These are phyloP conservation scores for Tribolium freemani DNA, from an alignment of 2,888 invertebrate species.

Conservation along the genomic window DNA sequence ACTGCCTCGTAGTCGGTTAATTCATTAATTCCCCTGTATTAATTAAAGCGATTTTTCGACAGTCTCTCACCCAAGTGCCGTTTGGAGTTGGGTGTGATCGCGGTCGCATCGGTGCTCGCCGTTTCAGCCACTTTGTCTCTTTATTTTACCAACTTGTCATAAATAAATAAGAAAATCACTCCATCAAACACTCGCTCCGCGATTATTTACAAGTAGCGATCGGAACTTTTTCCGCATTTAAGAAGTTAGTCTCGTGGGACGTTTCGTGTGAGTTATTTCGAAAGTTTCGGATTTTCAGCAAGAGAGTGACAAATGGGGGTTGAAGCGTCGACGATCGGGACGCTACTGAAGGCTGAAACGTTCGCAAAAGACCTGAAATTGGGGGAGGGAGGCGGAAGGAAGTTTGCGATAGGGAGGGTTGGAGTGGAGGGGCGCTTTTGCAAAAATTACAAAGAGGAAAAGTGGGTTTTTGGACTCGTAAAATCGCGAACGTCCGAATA, in stretches of 20 bases:
- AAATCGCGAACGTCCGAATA: too few relatives aligned
- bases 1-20: background rate
- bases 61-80: constrained; percentile 63
- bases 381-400: background rate
- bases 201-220: background rate
- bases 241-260: background rate
- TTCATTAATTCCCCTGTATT: background rate
- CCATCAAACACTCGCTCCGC: background rate
- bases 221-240: background rate
- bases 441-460: background rate
- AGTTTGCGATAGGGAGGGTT: background rate
- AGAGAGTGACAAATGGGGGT: background rate
- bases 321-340: background rate
- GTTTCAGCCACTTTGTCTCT: constrained; percentile 60
- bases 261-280: background rate
- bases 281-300: background rate
- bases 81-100: constrained; percentile 64
- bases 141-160: background rate
- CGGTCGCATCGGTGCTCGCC: constrained; percentile 52
- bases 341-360: constrained; percentile 10
- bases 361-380: background rate
- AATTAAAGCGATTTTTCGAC: background rate
- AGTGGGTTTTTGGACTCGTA: too few relatives aligned
- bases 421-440: background rate
- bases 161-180: background rate